phyloP scores from a whole-genome alignment of 1,140 invertebrate genomes.

The Lamellibrachia luymesi region DNA sequence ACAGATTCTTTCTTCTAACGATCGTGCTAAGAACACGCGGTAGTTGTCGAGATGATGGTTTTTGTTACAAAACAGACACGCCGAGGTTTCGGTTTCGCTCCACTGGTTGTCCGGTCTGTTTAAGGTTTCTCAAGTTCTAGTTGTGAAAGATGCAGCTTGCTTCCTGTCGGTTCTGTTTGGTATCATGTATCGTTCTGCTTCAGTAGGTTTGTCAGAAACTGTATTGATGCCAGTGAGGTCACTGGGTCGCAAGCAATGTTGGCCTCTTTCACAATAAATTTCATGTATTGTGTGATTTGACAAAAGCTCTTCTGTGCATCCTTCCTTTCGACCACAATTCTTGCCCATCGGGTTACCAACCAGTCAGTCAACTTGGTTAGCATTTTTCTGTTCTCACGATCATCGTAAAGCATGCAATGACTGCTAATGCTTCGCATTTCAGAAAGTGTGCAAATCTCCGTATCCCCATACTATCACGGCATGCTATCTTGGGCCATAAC shows the following conservation, averaged over 20 bases:
- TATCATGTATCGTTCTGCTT: too few species aligned
- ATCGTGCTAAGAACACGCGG: neutral
- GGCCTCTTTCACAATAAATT: constrained; percentile 31
- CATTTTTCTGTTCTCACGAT: constrained; percentile 33
- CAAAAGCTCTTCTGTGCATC: constrained; percentile 21
- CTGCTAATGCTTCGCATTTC: constrained; percentile 23
- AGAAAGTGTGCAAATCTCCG: constrained; percentile 32
- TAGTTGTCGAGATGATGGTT: neutral
- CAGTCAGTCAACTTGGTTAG: constrained; percentile 33
- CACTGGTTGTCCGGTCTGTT: neutral
- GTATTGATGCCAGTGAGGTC: neutral
- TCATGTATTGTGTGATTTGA: constrained; percentile 26
- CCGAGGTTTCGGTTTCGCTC: neutral
- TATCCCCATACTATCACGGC: constrained; percentile 24
- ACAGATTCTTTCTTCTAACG: constrained; percentile 14
- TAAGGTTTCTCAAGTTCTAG: too few species aligned
- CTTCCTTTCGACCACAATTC: constrained; percentile 21
- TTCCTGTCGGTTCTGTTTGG: too few species aligned
- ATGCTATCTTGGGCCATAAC: constrained; percentile 21
- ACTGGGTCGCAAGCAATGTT: constrained; percentile 32
- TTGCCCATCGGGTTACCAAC: constrained; percentile 30
- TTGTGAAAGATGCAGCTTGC: neutral
- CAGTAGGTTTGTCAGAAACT: neutral
- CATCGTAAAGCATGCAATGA: constrained; percentile 31
- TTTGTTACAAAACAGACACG: neutral